Evolutionary conservation across 2,113 vertebrate species (phyloP).

Genomic region (Steatornis caripensis): DNA sequence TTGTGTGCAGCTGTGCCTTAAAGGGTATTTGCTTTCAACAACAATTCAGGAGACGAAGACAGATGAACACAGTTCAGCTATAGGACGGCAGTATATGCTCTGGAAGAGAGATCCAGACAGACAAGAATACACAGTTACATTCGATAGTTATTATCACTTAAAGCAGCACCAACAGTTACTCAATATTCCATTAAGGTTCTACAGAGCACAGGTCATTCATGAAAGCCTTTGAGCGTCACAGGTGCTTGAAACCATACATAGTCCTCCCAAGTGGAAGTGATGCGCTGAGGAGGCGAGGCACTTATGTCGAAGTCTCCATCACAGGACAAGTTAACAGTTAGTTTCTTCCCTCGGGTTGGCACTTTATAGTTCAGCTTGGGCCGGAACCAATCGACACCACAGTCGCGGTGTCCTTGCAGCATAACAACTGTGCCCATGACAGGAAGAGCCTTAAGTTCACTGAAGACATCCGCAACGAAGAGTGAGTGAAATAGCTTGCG

Average conservation of each 20-base stretch:
- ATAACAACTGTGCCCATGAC: conserved; percentile 82
- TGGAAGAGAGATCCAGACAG: neutral
- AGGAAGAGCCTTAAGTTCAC: conserved; percentile 80
- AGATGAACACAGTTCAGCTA: neutral
- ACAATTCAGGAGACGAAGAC: neutral
- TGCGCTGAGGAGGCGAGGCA: neutral
- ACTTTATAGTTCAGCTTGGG: conserved; percentile 91
- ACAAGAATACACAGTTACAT: neutral
- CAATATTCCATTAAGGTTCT: neutral
- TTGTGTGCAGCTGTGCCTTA: neutral
- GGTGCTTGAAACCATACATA: conserved; percentile 97
- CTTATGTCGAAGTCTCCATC: conserved; percentile 25
- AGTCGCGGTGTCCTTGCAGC: conserved; percentile 85
- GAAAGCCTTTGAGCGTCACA: conserved; percentile 85
- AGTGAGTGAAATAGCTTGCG: conserved; percentile 88
- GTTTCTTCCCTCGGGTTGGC: conserved; percentile 80
- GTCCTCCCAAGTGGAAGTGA: conserved; percentile 65
- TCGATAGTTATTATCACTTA: neutral
- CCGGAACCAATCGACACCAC: conserved; percentile 88
- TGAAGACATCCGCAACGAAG: conserved; percentile 90
- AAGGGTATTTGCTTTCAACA: neutral
- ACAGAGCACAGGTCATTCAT: conserved; percentile 50
- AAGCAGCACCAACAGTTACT: neutral
- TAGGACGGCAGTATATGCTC: neutral
- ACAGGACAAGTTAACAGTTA: conserved; percentile 81